phyloP scores from a whole-genome alignment of 1,140 invertebrate genomes.

The Rhopalosiphum padi region DNA sequence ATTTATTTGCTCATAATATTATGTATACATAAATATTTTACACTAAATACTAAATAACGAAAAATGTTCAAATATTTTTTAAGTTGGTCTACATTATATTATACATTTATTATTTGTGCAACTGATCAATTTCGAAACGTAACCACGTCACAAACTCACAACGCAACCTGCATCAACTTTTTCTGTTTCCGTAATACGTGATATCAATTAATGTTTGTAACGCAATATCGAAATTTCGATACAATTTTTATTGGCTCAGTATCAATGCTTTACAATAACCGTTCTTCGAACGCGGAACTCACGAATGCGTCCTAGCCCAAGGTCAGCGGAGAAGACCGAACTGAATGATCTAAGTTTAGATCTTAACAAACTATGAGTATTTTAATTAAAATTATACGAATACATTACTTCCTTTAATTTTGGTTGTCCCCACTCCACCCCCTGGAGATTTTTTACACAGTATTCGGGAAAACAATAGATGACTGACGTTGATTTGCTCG shows the following conservation, averaged over 20 bases:
- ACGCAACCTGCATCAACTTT: not conserved
- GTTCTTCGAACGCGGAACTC: constrained; percentile 49
- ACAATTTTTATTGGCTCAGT: constrained; percentile 21
- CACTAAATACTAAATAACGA: not conserved
- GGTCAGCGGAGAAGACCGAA: not conserved
- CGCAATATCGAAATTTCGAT: not conserved
- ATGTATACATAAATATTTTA: not conserved
- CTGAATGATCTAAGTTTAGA: not conserved
- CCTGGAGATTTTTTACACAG: constrained; percentile 6
- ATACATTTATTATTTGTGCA: not conserved
- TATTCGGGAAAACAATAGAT: constrained; percentile 23
- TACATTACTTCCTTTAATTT: constrained; percentile 30
- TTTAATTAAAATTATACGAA: constrained; percentile 30
- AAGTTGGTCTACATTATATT: not conserved
- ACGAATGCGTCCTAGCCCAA: not conserved
- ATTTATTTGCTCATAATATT: not conserved
- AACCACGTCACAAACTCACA: not conserved
- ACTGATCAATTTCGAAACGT: not conserved
- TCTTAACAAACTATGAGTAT: not conserved
- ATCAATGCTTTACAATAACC: too few relatives aligned
- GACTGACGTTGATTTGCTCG: not conserved
- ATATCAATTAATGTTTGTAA: not conserved
- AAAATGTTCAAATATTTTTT: not conserved
- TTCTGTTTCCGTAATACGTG: not conserved
- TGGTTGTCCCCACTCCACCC: not conserved